Base-by-base conservation (phyloP, 2,113 vertebrate genomes). In the Macrotus californicus region DNA sequence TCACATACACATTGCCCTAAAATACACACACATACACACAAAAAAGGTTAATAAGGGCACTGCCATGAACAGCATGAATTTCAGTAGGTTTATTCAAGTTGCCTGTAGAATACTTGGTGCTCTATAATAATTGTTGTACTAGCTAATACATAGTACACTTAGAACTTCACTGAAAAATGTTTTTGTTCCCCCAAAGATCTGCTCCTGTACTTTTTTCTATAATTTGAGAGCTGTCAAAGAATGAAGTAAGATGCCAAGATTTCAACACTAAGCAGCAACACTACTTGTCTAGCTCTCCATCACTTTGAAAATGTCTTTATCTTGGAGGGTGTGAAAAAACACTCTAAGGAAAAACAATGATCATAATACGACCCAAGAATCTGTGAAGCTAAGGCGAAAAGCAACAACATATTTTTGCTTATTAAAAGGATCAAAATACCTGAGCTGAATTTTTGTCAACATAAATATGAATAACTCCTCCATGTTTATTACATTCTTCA, bases 401-500 rank as follows among this genome's bases (percentile, higher is more conserved):
- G 4, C 1, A 54, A 77, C 2, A 77, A 46, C 5, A 31, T 15
- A 46, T 67, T 2, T 66, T 13, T 31, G n/a, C n/a, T 83, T 56
- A 64, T 36, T 67, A 16, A 72, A 89, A 80, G 77, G 0, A 52
- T 46, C 0, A 72, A 66, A 83, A 48, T 98, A 99, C 99, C 99
- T 99, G 99, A 97, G 99, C 97, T 72, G 99, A 99, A 98, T 99
- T 99, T 97, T 99, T 99, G 97, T 99, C 99, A 39, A 99, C 99
- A 15, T 99, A 99, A 98, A 99, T 99, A 97, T 99, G 99, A 92
- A 99, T 99, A 61, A 99, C 99, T 94, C 99, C 99, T 84, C 99
- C 99, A 4, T 99, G 99, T 98, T 99, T 99, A 98, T 99, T 99
- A 97, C 99, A 99, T 97, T 99, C 99, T 97, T 99, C 99, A 93